These are phyloP conservation scores for Panurus biarmicus DNA, from an alignment of 2,113 vertebrate species.

Conservation along the genomic window DNA sequence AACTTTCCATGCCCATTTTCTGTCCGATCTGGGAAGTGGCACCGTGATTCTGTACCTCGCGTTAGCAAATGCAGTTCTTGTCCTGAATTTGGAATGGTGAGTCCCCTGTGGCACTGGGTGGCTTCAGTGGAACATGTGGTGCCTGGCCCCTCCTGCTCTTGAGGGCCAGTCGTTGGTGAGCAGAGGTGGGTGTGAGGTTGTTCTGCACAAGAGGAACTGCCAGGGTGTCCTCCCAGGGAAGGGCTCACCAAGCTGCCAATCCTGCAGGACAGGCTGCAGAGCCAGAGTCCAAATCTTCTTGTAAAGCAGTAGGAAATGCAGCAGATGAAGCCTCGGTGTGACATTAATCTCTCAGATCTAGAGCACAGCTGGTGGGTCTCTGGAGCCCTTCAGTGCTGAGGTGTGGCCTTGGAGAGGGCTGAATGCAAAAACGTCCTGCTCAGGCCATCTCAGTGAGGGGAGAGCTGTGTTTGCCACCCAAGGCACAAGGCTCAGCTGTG, in stretches of 20 bases:
- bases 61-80: not conserved
- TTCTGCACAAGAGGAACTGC: not conserved
- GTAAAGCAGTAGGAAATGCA: not conserved
- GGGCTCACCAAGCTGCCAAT: not conserved
- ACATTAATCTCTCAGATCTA: not conserved
- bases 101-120: not conserved
- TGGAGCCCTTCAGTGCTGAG: not conserved
- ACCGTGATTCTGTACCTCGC: not conserved
- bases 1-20: not conserved
- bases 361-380: not conserved
- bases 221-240: not conserved
- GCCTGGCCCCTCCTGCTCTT: not conserved
- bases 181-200: not conserved
- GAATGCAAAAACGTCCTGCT: not conserved
- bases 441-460: not conserved
- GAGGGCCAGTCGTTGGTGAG: rapidly evolving
- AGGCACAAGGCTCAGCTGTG: not conserved
- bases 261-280: not conserved
- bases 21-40: not conserved
- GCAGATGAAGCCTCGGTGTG: not conserved
- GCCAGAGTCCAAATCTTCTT: not conserved
- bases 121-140: not conserved
- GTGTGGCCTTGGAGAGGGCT: not conserved
- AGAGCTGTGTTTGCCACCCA: not conserved
- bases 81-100: not conserved